Percentiles rank a stretch among this genome's conserved stretches.
These are phyloP conservation scores for Diabrotica undecimpunctata DNA, from an alignment of 1,140 invertebrate species.

Conservation along the genomic window DNA sequence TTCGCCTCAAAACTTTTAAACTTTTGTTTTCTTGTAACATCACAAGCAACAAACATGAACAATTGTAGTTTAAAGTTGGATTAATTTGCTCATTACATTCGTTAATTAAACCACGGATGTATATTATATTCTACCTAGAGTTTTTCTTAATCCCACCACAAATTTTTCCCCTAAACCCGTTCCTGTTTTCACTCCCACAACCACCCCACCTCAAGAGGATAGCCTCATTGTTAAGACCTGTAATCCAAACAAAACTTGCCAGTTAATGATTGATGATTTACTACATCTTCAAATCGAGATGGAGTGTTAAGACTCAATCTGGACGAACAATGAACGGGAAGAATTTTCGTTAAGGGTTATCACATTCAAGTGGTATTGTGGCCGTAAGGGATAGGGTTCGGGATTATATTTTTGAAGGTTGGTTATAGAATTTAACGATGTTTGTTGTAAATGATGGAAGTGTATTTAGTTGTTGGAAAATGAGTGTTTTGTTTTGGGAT, in stretches of 20 bases:
- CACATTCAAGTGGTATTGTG: neutral
- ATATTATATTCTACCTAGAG: too few relatives aligned
- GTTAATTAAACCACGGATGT: too few relatives aligned
- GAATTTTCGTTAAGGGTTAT: neutral
- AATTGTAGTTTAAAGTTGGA: too few relatives aligned
- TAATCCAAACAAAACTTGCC: conserved; percentile 30
- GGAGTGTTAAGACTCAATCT: conserved; percentile 21
- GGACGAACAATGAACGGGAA: conserved; percentile 20
- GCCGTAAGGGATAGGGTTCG: neutral
- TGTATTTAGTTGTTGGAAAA: too few relatives aligned
- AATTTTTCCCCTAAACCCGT: neutral
- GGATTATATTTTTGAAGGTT: neutral
- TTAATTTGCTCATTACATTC: too few relatives aligned
- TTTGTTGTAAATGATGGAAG: too few relatives aligned
- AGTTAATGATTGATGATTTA: conserved; percentile 32
- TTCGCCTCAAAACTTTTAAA: too few relatives aligned
- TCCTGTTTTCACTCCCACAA: neutral
- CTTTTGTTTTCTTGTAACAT: too few relatives aligned
- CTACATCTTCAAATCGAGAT: conserved; percentile 10
- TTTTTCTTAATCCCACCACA: too few relatives aligned
- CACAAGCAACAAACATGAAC: too few relatives aligned
- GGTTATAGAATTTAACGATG: neutral
- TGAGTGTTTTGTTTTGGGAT: too few relatives aligned
- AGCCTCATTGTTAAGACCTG: conserved; percentile 24
- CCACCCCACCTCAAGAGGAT: conserved; percentile 13